Percentiles rank a stretch among this genome's conserved stretches.
phyloP scores from a whole-genome alignment of 2,888 invertebrate genomes.

The Phyto melanocephala region DNA sequence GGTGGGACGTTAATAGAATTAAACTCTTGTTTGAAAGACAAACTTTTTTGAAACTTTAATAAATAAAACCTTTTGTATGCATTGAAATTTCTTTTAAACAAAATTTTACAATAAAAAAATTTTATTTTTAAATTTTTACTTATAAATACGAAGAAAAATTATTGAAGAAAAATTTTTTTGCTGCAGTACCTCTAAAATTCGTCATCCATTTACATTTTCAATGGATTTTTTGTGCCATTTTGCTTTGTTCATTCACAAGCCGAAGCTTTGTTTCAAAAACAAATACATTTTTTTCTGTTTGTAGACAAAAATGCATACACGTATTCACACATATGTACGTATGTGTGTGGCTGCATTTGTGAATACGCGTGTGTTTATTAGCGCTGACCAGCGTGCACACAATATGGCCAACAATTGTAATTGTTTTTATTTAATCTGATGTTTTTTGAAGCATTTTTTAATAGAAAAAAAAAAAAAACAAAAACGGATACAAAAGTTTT shows the following conservation, averaged over 20 bases:
- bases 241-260: not conserved
- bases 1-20: too few species aligned
- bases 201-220: too few species aligned
- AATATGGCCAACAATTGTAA: slow-evolving; percentile 68
- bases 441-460: slow-evolving; percentile 40
- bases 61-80: too few species aligned
- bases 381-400: slow-evolving; percentile 67
- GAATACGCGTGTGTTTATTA: slow-evolving; percentile 59
- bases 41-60: too few species aligned
- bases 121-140: too few species aligned
- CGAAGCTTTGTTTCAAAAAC: not conserved
- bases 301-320: not conserved
- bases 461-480: slow-evolving; percentile 11
- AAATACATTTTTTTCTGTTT: not conserved
- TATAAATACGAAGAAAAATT: too few species aligned
- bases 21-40: too few species aligned
- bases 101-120: too few species aligned
- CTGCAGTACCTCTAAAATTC: too few species aligned
- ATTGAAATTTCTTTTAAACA: too few species aligned
- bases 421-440: slow-evolving; percentile 58
- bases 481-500: slow-evolving; percentile 61
- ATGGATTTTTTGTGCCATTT: not conserved
- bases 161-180: too few species aligned
- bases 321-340: not conserved
- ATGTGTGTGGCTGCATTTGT: slow-evolving; percentile 29